Evolutionary conservation across 2,888 invertebrate species (phyloP), one percentile per base, ranked within the genome.

Genomic region (Apamea monoglypha): DNA sequence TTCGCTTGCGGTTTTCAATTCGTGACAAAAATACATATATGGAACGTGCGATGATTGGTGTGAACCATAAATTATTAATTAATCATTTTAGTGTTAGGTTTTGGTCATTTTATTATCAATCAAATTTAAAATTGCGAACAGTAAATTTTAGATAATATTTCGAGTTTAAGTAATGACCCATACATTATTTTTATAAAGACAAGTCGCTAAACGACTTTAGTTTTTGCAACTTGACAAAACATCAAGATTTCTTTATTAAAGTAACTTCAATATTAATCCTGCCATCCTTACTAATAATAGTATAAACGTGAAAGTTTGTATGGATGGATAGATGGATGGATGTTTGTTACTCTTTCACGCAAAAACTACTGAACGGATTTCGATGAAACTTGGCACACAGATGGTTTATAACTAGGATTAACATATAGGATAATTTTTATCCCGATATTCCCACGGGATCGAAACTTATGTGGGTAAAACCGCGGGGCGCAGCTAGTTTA

Each of bases 1-100:
- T 56, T 73, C 53, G 44, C 29, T 53, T 66, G 63, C 50, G 72
- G 63, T 73, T 84, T 84, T 50, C n/a, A 72, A 69, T 67, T 25
- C 14, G 61, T 71, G 61, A 8, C 40, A 53, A 69, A 61, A 12
- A 44, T 50, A n/a, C n/a, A n/a, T 36, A 40, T 63, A 56, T 40
- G 5, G 21, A 59, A 44, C 64, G 59, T 44, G 44, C 50, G n/a
- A 59, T 81, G 78, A 59, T 66, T 59, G 32, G 69, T 70, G 59
- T 66, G 21, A 59, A 66, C 14, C 14, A 44, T 66, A 25, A 29
- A 77, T 77, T 40, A 68, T 47, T 50, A 40, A 77, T 18, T 77
- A 40, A 56, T 2, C 12, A 63, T 50, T 44, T 68, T 29, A 63
- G 32, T n/a, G 32, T 76, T 63, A 56, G 53, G 14, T 56, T 76